Base-by-base conservation (phyloP, 2,797 vertebrate genomes). In the Strix occidentalis region DNA sequence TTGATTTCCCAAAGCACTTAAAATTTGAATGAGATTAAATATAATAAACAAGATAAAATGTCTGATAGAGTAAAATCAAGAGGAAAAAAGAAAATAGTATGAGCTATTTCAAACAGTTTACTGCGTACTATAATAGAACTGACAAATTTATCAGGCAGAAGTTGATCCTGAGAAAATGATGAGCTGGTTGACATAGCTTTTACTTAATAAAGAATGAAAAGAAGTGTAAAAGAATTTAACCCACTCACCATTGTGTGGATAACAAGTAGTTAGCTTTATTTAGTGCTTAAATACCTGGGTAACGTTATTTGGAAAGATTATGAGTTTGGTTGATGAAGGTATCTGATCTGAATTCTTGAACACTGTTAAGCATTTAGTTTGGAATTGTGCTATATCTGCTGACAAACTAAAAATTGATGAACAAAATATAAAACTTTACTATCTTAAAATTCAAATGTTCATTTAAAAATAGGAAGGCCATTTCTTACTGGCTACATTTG, bases 181-280 rank as follows among this genome's bases (percentile, higher is more conserved):
- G 29, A 61, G 20, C 24, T 33, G 7, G 7, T 57, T 61, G 39
- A 33, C 16, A 37, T 10, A 82, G 8, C 5, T 35, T 77, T 90
- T 26, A 24, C 28, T 53, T 72, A 76, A 72, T 41, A 61, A 80
- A 58, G n/a, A 20, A 54, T 45, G 11, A 64, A 63, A 87, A 85
- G 4, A 79, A 41, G 2, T 17, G 8, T 26, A 37, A 61, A 90
- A 69, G 8, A n/a, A 74, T 66, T 77, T 56, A 87, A 83, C 41
- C 0, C 5, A 45, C 5, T 41, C 25, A 54, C 5, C 6, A 26
- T 11, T 26, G 1, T 51, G 9, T 50, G 8, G 8, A 37, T 48
- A 65, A 39, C 20, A 66, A 17, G 8, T n/a, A 54, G 10, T 8
- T 57, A 25, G 2, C 11, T 88, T 65, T 80, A 41, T 45, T 61